Percentiles rank a stretch among this genome's conserved stretches.
These are phyloP conservation scores for Trichomalopsis sarcophagae DNA, from an alignment of 1,140 invertebrate species.

Conservation along the genomic window DNA sequence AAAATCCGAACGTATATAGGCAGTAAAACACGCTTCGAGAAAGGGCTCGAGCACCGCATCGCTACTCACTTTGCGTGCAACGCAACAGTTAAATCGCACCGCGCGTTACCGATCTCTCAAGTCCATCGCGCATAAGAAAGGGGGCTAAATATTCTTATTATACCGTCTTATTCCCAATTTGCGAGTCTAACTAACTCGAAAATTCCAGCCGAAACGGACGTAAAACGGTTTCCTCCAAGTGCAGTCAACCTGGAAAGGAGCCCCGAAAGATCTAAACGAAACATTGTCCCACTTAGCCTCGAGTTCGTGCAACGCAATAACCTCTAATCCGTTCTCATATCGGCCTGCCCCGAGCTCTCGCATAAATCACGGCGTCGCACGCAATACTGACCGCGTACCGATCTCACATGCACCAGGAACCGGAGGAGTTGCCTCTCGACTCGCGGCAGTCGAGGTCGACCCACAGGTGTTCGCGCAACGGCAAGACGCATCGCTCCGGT, in stretches of 20 bases:
- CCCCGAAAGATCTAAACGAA: background rate
- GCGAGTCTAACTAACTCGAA: background rate
- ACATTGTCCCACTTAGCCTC: background rate
- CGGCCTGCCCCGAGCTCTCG: background rate
- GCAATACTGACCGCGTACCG: constrained; percentile 9
- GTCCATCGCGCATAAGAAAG: background rate
- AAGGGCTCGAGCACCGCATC: too few species aligned
- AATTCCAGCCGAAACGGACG: background rate
- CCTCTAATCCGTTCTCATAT: background rate
- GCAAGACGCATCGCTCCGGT: constrained; percentile 50
- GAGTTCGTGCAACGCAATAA: background rate
- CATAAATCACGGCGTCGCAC: constrained; percentile 34
- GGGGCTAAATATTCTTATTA: background rate
- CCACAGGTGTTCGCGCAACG: constrained; percentile 39
- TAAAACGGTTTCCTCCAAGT: background rate
- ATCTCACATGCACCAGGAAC: constrained; percentile 53
- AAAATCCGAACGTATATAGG: background rate
- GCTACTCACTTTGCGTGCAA: constrained; percentile 3
- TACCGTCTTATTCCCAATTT: background rate
- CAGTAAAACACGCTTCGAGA: background rate
- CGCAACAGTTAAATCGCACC: constrained; percentile 36
- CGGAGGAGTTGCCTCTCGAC: background rate
- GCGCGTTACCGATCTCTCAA: constrained; percentile 21
- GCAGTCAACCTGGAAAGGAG: background rate
- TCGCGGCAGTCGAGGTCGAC: constrained; percentile 27